A percentile compares a stretch with the other conserved stretches of the same genome.
Conservation (phyloP, 2,113 vertebrate species). For the Callocephalon fimbriatum region DNA sequence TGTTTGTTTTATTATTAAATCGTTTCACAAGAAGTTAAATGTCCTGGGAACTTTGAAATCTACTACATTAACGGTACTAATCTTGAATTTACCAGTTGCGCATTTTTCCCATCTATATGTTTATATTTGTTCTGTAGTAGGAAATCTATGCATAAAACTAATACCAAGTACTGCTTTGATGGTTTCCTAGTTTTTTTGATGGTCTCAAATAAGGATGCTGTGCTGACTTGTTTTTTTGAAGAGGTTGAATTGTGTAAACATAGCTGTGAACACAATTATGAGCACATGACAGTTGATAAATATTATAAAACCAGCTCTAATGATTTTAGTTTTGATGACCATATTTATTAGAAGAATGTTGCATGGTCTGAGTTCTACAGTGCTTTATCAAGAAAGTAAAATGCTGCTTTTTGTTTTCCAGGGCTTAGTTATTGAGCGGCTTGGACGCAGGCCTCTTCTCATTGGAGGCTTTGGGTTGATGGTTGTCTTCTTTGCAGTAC, state of each 20-base stretch:
- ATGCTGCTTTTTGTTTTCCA: slow-evolving; percentile 23
- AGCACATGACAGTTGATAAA: not conserved
- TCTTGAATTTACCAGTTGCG: not conserved
- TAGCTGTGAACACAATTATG: not conserved
- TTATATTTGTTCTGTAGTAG: not conserved
- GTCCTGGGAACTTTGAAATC: not conserved
- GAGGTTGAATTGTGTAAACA: not conserved
- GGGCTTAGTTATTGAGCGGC: slow-evolving; percentile 89
- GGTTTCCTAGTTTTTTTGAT: not conserved
- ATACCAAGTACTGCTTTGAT: not conserved
- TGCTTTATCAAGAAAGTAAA: not conserved
- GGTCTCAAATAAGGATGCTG: not conserved
- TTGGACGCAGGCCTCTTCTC: slow-evolving; percentile 88
- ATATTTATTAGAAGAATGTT: not conserved
- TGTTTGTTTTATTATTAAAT: not conserved
- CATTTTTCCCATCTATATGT: not conserved
- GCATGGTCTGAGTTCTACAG: not conserved
- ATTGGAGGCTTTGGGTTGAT: slow-evolving; percentile 92
- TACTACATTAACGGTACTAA: accelerated
- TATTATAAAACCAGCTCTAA: not conserved
- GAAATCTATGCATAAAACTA: not conserved
- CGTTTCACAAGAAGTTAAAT: not conserved
- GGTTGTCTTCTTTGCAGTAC: slow-evolving; percentile 86
- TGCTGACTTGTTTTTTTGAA: not conserved
- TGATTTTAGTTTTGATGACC: not conserved